These are phyloP conservation scores for Ariopsis seemanni DNA, from an alignment of 2,113 vertebrate species.

Conservation along the genomic window DNA sequence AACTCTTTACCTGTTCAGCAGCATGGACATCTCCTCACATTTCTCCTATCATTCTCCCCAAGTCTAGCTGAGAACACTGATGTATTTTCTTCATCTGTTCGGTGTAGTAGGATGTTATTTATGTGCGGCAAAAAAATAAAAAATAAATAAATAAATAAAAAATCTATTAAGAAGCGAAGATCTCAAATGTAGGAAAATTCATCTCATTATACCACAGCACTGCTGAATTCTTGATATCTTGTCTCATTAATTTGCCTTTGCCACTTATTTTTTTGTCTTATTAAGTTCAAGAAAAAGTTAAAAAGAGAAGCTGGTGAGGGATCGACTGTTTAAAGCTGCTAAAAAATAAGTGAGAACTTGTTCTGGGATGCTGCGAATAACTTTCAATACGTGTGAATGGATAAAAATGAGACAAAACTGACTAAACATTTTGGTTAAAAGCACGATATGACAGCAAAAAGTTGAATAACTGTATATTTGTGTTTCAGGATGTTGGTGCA, in stretches of 20 bases:
- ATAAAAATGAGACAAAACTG: background rate
- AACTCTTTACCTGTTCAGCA: slow-evolving; percentile 2
- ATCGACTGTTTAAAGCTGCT: background rate
- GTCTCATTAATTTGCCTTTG: background rate
- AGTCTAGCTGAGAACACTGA: background rate
- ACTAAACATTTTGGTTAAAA: background rate
- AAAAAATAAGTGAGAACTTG: background rate
- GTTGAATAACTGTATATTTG: background rate
- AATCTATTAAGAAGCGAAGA: background rate
- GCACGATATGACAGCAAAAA: background rate
- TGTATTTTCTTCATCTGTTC: background rate
- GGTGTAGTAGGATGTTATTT: background rate
- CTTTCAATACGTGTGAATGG: background rate
- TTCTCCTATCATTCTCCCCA: background rate
- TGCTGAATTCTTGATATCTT: background rate
- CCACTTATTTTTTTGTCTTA: background rate
- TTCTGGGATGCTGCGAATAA: background rate
- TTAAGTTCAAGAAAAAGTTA: background rate
- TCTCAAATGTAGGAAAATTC: background rate
- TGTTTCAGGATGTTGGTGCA: background rate
- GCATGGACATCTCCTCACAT: background rate
- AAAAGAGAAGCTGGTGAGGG: background rate
- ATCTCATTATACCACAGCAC: background rate
- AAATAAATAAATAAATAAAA: too few relatives aligned
- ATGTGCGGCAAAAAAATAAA: background rate